Percentiles rank a stretch among this genome's conserved stretches.
These are phyloP conservation scores for rat (Rattus norvegicus) DNA, from an alignment of 2,113 vertebrate genomes.

Conservation along the genomic window DNA sequence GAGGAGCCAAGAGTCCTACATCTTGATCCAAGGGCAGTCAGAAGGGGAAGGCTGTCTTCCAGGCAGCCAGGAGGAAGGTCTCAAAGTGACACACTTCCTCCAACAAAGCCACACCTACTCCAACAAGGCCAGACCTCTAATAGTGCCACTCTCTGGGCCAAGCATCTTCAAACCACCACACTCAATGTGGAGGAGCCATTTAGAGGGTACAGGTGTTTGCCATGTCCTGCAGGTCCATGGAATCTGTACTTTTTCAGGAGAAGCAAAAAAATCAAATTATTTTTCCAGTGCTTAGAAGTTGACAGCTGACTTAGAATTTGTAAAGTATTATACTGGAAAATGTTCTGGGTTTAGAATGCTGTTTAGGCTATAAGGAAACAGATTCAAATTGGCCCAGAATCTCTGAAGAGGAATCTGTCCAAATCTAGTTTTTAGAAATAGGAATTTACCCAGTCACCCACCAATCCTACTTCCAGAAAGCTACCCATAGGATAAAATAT, in stretches of 20 bases:
- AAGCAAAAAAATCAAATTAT: not conserved
- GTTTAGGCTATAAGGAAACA: not conserved
- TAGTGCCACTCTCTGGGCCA: too few relatives aligned
- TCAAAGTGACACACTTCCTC: too few relatives aligned
- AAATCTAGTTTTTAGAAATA: not conserved
- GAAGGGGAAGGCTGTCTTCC: too few relatives aligned
- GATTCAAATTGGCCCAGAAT: not conserved
- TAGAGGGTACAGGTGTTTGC: rapidly evolving
- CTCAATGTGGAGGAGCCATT: not conserved
- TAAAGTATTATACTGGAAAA: not conserved
- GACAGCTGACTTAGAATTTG: not conserved
- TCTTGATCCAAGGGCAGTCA: too few relatives aligned
- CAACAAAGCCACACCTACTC: too few relatives aligned
- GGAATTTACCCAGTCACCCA: not conserved
- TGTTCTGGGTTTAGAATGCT: not conserved
- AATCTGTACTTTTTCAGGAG: not conserved
- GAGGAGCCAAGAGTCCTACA: too few relatives aligned
- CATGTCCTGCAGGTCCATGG: not conserved
- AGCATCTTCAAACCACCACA: too few relatives aligned
- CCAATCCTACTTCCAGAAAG: not conserved
- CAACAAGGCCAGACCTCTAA: too few relatives aligned
- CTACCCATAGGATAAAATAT: not conserved
- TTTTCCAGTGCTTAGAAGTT: not conserved
- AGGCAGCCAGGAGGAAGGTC: too few relatives aligned
- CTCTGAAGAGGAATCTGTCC: not conserved